Conservation (phyloP, 2,797 vertebrate species). For the Onychomys torridus region DNA sequence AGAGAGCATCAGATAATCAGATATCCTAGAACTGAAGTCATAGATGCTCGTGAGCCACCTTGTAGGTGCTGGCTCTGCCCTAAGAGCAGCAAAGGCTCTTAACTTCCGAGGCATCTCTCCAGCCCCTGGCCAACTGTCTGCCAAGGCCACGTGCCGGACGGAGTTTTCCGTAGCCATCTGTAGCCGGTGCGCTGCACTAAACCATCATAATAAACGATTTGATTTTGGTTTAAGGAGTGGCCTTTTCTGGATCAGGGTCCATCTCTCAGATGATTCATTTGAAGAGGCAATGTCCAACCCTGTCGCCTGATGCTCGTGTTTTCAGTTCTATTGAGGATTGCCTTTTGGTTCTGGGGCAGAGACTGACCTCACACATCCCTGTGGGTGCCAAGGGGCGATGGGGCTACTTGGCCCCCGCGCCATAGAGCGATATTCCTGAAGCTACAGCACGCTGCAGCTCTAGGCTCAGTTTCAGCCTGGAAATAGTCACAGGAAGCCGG, state of each 20-base stretch:
- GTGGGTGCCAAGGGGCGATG: neutral
- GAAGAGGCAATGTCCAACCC: neutral
- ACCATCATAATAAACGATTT: neutral
- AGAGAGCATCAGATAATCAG: neutral
- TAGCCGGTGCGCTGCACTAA: neutral
- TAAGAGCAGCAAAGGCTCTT: neutral
- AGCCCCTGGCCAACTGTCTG: slow-evolving; percentile 5
- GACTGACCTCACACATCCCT: neutral
- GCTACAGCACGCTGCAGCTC: neutral
- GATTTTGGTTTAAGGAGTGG: neutral
- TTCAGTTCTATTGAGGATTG: neutral
- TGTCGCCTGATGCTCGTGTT: neutral
- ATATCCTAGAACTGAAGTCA: neutral
- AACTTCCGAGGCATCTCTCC: neutral
- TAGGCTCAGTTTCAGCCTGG: neutral
- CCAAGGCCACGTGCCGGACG: neutral
- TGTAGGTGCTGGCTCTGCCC: neutral
- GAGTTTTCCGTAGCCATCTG: neutral
- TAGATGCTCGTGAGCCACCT: neutral
- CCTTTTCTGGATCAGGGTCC: neutral
- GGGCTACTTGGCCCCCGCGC: neutral
- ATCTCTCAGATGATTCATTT: neutral
- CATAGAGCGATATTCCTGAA: neutral
- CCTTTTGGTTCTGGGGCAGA: neutral
- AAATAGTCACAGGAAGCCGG: neutral